Conservation (phyloP, 2,113 vertebrate genomes). For the Mirza zaza region DNA sequence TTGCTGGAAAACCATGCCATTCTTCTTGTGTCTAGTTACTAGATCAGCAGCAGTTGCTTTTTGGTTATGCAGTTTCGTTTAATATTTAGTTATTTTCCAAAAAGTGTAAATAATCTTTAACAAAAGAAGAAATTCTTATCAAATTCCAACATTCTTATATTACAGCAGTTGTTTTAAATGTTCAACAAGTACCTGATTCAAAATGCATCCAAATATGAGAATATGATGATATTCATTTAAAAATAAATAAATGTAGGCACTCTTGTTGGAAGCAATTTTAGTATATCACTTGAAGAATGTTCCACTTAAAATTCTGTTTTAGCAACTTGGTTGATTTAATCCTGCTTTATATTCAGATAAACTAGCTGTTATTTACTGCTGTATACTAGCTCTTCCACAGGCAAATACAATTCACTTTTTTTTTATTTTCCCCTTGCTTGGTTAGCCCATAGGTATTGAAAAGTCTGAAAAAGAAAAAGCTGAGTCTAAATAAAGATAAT, state of each 20-base stretch:
- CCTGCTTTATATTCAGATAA: constrained; percentile 72
- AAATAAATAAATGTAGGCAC: constrained; percentile 61
- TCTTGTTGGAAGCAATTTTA: constrained; percentile 33
- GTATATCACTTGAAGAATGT: constrained; percentile 53
- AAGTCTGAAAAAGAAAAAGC: background rate
- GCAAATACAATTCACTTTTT: background rate
- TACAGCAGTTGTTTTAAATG: constrained; percentile 15
- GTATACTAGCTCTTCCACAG: constrained; percentile 5
- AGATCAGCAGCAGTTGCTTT: background rate
- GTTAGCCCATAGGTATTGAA: background rate
- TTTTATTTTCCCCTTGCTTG: background rate
- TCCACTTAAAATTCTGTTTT: constrained; percentile 76
- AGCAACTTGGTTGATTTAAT: constrained; percentile 69
- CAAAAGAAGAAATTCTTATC: background rate
- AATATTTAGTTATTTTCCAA: constrained; percentile 22
- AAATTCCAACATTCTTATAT: background rate
- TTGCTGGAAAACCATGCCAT: background rate
- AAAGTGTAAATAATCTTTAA: background rate
- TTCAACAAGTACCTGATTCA: background rate
- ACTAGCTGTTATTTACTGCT: constrained; percentile 70
- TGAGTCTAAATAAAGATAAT: background rate
- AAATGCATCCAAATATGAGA: constrained; percentile 30
- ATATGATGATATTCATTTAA: constrained; percentile 61
- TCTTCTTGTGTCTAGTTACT: background rate
- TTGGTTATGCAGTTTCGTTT: background rate